Base-by-base conservation (phyloP, 2,113 vertebrate species). In the Oncorhynchus gorbuscha region DNA sequence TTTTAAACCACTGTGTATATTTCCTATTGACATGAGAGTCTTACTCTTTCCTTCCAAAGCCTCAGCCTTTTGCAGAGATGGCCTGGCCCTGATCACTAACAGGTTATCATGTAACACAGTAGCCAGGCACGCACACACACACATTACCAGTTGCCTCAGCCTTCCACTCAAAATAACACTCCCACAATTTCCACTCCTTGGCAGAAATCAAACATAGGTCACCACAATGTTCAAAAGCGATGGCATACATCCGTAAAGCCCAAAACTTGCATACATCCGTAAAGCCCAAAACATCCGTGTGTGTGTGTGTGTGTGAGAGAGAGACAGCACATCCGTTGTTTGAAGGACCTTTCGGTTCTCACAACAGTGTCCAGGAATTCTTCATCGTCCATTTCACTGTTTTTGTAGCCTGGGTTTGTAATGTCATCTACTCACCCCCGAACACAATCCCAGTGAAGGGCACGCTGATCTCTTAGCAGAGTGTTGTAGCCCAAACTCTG, bases 361-460 rank as follows among this genome's bases (percentile, higher is more conserved):
- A 89, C 84, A 84, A 83, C 83, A 58, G 82, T 64, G 69, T 86
- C 90, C 88, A 89, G 85, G 84, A 90, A 85, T 86, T 77, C 83
- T 87, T 86, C 76, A 73, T 80, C 79, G 35, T 79, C 78, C 72
- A 1, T 84, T 81, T 74, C 76, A 72, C 69, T 79, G 73, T 83
- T 89, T 85, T 84, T 30, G 58, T 78, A 80, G 85, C 79, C 80
- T 49, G 45, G 75, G 69, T 45, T 79, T 82, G 82, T 90, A 87
- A 91, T 83, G 85, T 90, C 87, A 91, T 77, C 74, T 20, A 14
- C 20, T 12, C 14, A 76, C 39, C 49, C 81, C 72, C 69, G 39
- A 32, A 59, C 39, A 51, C 35, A 65, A 39, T 13, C 22, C 22
- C 6, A 22, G 58, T 24, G 12, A 45, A 39, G n/a, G 6, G 32